Evolutionary conservation across 1,140 invertebrate genomes (phyloP).

Genomic region (Spodoptera litura): DNA sequence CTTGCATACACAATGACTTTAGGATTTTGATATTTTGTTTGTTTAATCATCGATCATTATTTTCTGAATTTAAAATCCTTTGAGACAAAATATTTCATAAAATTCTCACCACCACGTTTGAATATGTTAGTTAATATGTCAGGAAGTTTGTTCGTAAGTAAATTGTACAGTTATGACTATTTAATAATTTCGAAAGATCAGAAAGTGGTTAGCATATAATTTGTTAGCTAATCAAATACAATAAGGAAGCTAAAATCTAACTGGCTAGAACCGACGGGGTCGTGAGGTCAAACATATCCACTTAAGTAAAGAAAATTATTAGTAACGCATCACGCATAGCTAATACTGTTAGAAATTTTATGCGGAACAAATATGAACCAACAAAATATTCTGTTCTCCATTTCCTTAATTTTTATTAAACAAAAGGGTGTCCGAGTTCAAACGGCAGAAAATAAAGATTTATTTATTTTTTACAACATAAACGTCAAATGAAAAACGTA

Average conservation of each 20-base stretch:
- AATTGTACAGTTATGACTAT: not conserved
- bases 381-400: not conserved
- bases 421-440: not conserved
- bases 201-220: not conserved
- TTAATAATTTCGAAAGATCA: not conserved
- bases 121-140: not conserved
- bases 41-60: conserved; percentile 31
- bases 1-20: conserved; percentile 44
- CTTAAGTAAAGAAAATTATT: not conserved
- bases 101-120: not conserved
- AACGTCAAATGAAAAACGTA: conserved; percentile 62
- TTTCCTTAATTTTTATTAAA: not conserved
- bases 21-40: conserved; percentile 56
- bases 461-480: conserved; percentile 54
- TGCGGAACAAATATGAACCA: not conserved
- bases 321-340: conserved; percentile 7
- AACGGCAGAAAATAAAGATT: conserved; percentile 47
- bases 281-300: conserved; percentile 18
- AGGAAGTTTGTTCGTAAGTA: not conserved
- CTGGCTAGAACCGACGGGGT: not conserved
- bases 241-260: conserved; percentile 23
- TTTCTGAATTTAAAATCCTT: not conserved
- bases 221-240: conserved; percentile 12
- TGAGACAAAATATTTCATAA: not conserved
- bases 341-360: not conserved